phyloP scores from a whole-genome alignment of 1,140 invertebrate species.

The Pachyrhynchus sulphureomaculatus region DNA sequence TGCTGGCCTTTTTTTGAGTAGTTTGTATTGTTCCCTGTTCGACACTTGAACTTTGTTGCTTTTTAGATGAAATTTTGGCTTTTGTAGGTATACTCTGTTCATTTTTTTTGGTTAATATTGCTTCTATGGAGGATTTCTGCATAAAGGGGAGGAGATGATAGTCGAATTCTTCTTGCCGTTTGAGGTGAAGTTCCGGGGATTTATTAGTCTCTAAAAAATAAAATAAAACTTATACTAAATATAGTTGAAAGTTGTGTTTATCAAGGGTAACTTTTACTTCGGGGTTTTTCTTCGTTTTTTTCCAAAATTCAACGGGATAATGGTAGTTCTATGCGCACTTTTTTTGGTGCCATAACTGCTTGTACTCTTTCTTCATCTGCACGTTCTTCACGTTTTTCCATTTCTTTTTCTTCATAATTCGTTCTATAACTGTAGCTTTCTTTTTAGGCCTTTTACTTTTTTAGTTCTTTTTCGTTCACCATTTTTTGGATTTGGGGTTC shows the following conservation, averaged over 20 bases:
- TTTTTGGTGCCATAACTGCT: too few species aligned
- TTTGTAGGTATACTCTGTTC: not conserved
- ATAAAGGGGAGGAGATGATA: not conserved
- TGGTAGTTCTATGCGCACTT: constrained; percentile 15
- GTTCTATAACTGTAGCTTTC: constrained; percentile 6
- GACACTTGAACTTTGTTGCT: too few species aligned
- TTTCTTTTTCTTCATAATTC: constrained; percentile 7
- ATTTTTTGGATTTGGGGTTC: not conserved
- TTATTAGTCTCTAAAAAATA: not conserved
- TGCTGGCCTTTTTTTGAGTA: not conserved
- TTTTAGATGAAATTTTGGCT: not conserved
- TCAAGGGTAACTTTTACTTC: not conserved
- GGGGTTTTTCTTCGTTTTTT: constrained; percentile 15
- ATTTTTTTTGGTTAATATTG: not conserved
- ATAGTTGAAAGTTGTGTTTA: not conserved
- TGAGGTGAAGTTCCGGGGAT: not conserved
- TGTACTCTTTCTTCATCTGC: too few species aligned
- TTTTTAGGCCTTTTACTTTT: too few species aligned
- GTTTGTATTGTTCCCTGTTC: too few species aligned
- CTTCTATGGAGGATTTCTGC: constrained; percentile 9
- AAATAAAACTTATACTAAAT: not conserved
- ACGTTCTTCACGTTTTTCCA: too few species aligned
- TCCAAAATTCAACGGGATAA: constrained; percentile 30
- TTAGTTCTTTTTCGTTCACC: too few species aligned
- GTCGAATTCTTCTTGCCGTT: not conserved